Percentiles rank a stretch among this genome's conserved stretches.
Evolutionary conservation across 2,113 vertebrate species (phyloP).

Genomic region (Etia nguti): DNA sequence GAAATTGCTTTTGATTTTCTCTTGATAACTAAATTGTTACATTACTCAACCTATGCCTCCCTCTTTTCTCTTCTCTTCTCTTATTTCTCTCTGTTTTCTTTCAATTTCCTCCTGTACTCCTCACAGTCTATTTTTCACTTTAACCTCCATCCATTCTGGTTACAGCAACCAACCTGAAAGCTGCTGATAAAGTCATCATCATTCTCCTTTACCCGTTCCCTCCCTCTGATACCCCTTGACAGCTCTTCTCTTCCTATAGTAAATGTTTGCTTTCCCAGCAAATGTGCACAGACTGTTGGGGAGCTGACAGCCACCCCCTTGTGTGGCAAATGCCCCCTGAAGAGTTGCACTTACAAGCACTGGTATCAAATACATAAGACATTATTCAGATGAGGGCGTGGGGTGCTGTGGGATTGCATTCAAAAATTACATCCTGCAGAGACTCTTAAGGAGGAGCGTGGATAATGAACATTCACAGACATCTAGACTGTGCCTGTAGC

Average conservation of each 20-base stretch:
- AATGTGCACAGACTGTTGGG: slow-evolving; percentile 18
- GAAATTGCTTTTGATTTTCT: background rate
- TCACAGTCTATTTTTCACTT: background rate
- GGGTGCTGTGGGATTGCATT: background rate
- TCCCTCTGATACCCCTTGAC: background rate
- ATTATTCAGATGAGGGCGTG: slow-evolving; percentile 12
- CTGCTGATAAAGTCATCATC: slow-evolving; percentile 55
- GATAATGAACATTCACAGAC: slow-evolving; percentile 37
- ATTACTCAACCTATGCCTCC: background rate
- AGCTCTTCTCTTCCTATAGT: background rate
- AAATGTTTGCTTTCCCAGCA: slow-evolving; percentile 49
- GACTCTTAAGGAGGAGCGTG: slow-evolving; percentile 21
- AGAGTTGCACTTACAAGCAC: slow-evolving; percentile 23
- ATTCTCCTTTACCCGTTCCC: slow-evolving; percentile 1
- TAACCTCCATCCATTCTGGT: background rate
- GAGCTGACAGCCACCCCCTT: background rate
- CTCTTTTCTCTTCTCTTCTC: background rate
- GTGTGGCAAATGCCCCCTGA: background rate
- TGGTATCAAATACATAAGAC: slow-evolving; percentile 18
- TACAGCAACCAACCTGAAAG: background rate
- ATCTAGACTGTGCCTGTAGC: background rate
- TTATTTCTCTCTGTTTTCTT: background rate
- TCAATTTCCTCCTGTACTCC: background rate
- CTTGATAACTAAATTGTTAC: background rate
- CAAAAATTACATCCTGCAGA: slow-evolving; percentile 12